phyloP scores from a whole-genome alignment of 2,888 invertebrate genomes.

The Romanomermis culicivorax region DNA sequence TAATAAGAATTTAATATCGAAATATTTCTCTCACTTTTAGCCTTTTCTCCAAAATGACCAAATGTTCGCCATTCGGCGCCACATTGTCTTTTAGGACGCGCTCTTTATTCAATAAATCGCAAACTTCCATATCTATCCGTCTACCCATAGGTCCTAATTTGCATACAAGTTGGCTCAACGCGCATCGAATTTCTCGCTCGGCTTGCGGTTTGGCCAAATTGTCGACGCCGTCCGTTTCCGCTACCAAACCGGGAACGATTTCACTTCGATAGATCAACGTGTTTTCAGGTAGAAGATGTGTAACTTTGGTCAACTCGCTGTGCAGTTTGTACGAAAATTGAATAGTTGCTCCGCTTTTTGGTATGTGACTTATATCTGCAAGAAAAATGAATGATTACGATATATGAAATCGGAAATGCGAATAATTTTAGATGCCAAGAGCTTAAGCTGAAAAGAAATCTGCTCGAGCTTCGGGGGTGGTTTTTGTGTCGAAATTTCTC shows the following conservation, averaged over 20 bases:
- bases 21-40: no score
- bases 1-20: no score
- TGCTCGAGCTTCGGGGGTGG: no score
- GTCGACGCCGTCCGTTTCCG: background rate
- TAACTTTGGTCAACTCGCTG: background rate
- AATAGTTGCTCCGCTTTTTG: no score
- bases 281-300: background rate
- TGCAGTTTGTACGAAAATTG: no score
- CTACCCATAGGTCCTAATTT: constrained; percentile 20
- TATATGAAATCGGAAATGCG: no score
- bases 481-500: no score
- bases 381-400: no score
- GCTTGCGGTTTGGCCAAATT: background rate
- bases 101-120: constrained; percentile 26
- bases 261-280: background rate
- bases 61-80: constrained; percentile 17
- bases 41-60: constrained; percentile 25
- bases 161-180: background rate
- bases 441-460: no score
- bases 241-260: background rate
- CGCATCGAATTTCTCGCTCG: background rate
- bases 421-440: no score
- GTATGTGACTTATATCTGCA: no score
- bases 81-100: constrained; percentile 19
- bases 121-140: constrained; percentile 29